phyloP scores from a whole-genome alignment of 2,888 invertebrate genomes.

The Entomobrya proxima region DNA sequence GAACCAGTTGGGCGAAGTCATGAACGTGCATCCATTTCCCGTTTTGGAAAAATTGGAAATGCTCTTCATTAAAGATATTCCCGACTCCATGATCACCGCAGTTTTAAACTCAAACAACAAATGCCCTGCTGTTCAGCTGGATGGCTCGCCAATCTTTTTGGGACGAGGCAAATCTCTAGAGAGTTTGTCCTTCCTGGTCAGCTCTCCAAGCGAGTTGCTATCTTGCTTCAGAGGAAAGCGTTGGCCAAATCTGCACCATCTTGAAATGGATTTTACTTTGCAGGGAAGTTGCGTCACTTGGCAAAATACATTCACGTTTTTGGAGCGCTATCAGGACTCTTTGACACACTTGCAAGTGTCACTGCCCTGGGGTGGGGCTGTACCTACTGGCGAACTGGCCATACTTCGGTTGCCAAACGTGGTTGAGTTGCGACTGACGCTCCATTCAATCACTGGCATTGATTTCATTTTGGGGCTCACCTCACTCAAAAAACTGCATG shows the following conservation, averaged over 20 bases:
- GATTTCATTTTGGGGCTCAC: not conserved
- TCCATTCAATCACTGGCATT: not conserved
- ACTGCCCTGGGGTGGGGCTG: not conserved
- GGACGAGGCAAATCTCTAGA: not conserved
- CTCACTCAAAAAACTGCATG: not conserved
- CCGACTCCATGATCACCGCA: not conserved
- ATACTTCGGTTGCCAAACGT: not conserved
- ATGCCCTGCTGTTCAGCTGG: not conserved
- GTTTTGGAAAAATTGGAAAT: not conserved
- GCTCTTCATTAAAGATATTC: not conserved
- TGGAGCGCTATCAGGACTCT: not conserved
- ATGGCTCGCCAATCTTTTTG: not conserved
- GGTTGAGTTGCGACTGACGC: not conserved
- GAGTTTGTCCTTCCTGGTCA: not conserved
- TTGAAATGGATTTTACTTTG: not conserved
- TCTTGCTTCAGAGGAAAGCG: too few relatives aligned
- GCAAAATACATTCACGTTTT: not conserved
- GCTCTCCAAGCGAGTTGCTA: not conserved
- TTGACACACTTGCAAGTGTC: not conserved
- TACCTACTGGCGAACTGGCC: not conserved
- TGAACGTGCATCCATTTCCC: not conserved
- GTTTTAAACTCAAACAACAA: not conserved
- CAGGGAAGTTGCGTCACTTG: not conserved
- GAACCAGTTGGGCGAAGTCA: too few relatives aligned
- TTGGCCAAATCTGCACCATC: not conserved